Conservation (phyloP, 2,113 vertebrate species). For the Equus quagga region DNA sequence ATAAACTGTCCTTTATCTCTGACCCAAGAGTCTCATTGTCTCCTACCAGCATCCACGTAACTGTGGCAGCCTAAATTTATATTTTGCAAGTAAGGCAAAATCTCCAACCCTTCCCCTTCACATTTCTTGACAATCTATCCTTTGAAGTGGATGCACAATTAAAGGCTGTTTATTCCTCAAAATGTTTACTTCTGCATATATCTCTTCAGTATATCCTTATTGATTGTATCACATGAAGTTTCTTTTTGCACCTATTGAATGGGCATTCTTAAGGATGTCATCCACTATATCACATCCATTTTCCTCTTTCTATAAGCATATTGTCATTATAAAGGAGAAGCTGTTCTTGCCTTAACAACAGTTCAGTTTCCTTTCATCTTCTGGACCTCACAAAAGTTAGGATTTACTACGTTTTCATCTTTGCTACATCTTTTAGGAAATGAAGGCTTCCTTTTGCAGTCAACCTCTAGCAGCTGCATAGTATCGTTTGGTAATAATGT, state of each 20-base stretch:
- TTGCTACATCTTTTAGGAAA: constrained; percentile 55
- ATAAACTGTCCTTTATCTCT: background rate
- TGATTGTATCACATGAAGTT: background rate
- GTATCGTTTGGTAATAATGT: constrained; percentile 49
- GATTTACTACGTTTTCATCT: background rate
- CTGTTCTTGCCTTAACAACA: background rate
- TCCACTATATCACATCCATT: background rate
- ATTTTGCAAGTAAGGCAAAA: background rate
- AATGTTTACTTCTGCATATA: background rate
- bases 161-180: background rate
- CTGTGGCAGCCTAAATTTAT: background rate
- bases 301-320: background rate
- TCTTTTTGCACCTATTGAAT: background rate
- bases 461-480: background rate
- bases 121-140: background rate
- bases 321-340: background rate
- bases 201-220: background rate
- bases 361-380: constrained; percentile 13
- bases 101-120: background rate
- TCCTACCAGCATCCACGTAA: background rate
- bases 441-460: constrained; percentile 15
- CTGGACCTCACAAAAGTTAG: background rate
- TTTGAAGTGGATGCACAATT: background rate
- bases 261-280: background rate
- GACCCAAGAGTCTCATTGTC: background rate